These are phyloP conservation scores for Amazona vittata DNA, from an alignment of 2,113 vertebrate genomes.

Conservation along the genomic window DNA sequence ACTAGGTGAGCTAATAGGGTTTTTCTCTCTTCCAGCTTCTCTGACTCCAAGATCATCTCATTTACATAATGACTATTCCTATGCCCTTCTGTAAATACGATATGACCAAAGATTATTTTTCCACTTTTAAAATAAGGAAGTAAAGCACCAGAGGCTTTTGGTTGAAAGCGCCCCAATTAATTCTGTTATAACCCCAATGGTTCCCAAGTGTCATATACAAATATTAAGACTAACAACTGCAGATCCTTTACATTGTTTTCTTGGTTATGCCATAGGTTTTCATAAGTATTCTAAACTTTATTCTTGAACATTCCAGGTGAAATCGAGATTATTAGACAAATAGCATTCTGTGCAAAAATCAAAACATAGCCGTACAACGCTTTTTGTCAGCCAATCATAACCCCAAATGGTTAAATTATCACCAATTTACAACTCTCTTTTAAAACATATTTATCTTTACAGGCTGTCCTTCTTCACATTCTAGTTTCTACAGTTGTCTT, in stretches of 20 bases:
- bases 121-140: conserved; percentile 1
- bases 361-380: background rate
- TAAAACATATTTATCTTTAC: background rate
- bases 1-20: conserved; percentile 56
- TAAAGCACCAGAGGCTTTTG: conserved; percentile 31
- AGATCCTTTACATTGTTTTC: background rate
- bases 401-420: background rate
- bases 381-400: background rate
- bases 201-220: conserved; percentile 24
- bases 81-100: conserved; percentile 31
- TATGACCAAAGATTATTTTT: conserved; percentile 58
- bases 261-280: background rate
- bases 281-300: background rate
- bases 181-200: conserved; percentile 32
- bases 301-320: background rate
- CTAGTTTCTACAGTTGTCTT: background rate
- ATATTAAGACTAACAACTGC: conserved; percentile 19
- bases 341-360: background rate
- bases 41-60: conserved; percentile 38
- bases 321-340: background rate
- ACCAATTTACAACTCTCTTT: background rate
- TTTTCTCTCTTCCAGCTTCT: conserved; percentile 28
- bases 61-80: conserved; percentile 52
- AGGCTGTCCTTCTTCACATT: background rate
- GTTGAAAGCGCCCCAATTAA: conserved; percentile 50